Evolutionary conservation across 2,888 invertebrate species (phyloP).

Genomic region (Ramazzottius varieornatus): DNA sequence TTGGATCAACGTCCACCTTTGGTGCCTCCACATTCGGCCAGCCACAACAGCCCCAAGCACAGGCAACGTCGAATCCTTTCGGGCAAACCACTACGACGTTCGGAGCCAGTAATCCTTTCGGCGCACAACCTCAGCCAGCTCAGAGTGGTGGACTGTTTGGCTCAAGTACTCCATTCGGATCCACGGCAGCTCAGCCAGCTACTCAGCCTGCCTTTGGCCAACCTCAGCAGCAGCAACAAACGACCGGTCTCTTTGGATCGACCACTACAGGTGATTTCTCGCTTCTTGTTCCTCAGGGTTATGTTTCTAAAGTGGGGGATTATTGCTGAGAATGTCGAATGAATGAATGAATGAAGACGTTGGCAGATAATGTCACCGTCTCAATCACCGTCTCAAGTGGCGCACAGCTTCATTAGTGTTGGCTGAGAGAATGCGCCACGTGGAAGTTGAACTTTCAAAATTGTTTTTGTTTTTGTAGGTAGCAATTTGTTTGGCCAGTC

Average conservation of each 20-base stretch:
- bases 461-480: not conserved
- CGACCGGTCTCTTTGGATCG: not conserved
- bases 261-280: not conserved
- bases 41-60: not conserved
- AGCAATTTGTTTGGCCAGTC: not conserved
- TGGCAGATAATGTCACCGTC: too few species aligned
- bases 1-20: not conserved
- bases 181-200: not conserved
- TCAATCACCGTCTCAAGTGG: too few species aligned
- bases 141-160: not conserved
- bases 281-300: too few species aligned
- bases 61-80: not conserved
- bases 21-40: not conserved
- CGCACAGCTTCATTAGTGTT: too few species aligned
- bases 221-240: not conserved
- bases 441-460: too few species aligned
- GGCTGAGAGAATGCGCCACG: too few species aligned
- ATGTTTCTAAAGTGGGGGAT: too few species aligned
- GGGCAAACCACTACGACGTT: not conserved
- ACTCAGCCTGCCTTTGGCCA: not conserved
- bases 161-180: not conserved
- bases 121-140: not conserved
- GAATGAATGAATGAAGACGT: too few species aligned
- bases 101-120: not conserved
- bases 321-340: too few species aligned